These are phyloP conservation scores for Eremobia ochroleuca DNA, from an alignment of 2,888 invertebrate genomes.

Conservation along the genomic window DNA sequence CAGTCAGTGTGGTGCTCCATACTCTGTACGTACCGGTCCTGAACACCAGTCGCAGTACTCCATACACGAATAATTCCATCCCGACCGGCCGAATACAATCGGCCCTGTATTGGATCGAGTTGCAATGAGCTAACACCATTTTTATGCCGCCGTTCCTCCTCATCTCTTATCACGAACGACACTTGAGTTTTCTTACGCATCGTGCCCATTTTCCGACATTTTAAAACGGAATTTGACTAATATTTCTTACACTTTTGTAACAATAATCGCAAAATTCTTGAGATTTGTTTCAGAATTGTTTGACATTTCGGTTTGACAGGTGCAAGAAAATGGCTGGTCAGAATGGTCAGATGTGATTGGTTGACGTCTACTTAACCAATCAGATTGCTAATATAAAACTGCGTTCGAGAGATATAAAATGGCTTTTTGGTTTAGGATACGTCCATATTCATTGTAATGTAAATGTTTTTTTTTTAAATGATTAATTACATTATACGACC, in stretches of 20 bases:
- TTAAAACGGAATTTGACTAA: conserved; percentile 78
- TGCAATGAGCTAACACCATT: conserved; percentile 99
- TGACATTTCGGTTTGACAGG: conserved; percentile 67
- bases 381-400: neutral
- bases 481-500: neutral
- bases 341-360: conserved; percentile 54
- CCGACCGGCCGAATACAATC: conserved; percentile 98
- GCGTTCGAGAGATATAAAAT: conserved; percentile 36
- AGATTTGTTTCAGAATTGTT: conserved; percentile 63
- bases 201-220: conserved; percentile 90
- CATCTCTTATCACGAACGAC: conserved; percentile 99
- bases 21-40: conserved; percentile 95
- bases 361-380: conserved; percentile 42
- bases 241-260: conserved; percentile 68
- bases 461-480: neutral
- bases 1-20: conserved; percentile 99
- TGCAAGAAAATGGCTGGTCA: conserved; percentile 63
- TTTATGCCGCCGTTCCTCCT: conserved; percentile 97
- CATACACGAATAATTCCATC: conserved; percentile 99
- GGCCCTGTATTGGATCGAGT: conserved; percentile 96
- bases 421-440: neutral
- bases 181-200: conserved; percentile 94
- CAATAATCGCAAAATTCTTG: conserved; percentile 51
- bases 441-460: neutral
- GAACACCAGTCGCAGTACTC: conserved; percentile 92